These are phyloP conservation scores for Hyphantria cunea DNA, from an alignment of 1,140 invertebrate genomes.

Conservation along the genomic window DNA sequence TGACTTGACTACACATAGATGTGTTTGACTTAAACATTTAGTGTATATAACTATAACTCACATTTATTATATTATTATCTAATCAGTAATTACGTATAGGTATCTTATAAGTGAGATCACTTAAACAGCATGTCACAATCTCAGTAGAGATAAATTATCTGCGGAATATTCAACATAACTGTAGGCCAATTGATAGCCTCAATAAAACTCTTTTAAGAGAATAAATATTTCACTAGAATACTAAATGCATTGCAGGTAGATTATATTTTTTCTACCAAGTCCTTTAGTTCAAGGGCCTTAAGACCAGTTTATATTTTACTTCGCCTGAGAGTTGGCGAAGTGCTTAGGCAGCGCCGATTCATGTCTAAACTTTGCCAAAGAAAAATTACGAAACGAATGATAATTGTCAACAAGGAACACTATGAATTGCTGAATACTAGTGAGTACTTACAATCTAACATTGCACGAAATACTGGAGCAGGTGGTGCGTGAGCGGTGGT, in stretches of 20 bases:
- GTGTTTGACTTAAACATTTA: neutral
- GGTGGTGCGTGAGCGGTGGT: conserved; percentile 41
- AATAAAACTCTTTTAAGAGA: conserved; percentile 5
- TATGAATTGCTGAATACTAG: conserved; percentile 22
- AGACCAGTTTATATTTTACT: neutral
- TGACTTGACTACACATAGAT: neutral
- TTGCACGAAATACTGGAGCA: conserved; percentile 71
- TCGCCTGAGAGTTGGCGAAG: no score
- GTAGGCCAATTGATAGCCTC: conserved; percentile 34
- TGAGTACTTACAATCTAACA: conserved; percentile 79
- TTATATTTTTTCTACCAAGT: neutral
- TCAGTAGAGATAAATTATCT: conserved; percentile 34
- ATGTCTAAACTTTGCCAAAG: conserved; percentile 8
- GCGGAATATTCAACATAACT: conserved; percentile 18
- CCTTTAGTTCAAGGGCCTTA: neutral
- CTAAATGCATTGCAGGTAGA: conserved; percentile 18
- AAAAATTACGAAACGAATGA: conserved; percentile 9
- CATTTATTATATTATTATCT: conserved; percentile 3
- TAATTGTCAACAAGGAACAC: conserved; percentile 2
- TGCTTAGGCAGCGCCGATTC: neutral
- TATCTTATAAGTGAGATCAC: conserved; percentile 64
- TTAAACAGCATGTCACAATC: conserved; percentile 30
- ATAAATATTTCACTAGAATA: conserved; percentile 24
- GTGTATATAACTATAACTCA: neutral
- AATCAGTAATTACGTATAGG: conserved; percentile 35